These are phyloP conservation scores for Synanthedon myopaeformis DNA, from an alignment of 2,888 invertebrate genomes.

Conservation along the genomic window DNA sequence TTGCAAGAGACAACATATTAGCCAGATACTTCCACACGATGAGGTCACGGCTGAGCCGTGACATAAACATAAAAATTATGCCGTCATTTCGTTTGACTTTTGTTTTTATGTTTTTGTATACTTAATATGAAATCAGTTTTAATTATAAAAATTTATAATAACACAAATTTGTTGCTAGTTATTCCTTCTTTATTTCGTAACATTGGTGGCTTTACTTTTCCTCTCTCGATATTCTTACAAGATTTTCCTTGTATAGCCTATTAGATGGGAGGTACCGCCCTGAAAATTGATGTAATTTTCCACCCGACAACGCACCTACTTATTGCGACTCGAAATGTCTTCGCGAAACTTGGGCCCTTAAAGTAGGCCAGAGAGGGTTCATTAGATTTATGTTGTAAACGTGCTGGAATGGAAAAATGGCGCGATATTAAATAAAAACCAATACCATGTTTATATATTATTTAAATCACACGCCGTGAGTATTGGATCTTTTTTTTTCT, in stretches of 20 bases:
- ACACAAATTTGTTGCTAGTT: no score
- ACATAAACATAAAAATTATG: constrained; percentile 11
- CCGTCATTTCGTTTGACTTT: no score
- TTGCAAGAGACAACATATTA: constrained; percentile 34
- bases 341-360: constrained; percentile 28
- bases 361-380: constrained; percentile 40
- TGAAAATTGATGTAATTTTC: constrained; percentile 59
- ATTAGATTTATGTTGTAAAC: constrained; percentile 31
- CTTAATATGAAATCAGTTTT: no score
- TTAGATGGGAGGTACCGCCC: constrained; percentile 38
- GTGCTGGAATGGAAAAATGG: no score
- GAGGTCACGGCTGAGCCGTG: constrained; percentile 27
- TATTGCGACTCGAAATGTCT: constrained; percentile 54
- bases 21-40: constrained; percentile 24
- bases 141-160: no score
- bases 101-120: no score
- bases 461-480: no score
- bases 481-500: no score
- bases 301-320: constrained; percentile 49
- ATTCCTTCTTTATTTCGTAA: no score
- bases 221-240: constrained; percentile 6
- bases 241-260: constrained; percentile 33
- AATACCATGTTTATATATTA: no score
- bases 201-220: background rate
- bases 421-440: no score